Evolutionary conservation across 2,113 vertebrate genomes (phyloP).

Genomic region (Equus quagga): DNA sequence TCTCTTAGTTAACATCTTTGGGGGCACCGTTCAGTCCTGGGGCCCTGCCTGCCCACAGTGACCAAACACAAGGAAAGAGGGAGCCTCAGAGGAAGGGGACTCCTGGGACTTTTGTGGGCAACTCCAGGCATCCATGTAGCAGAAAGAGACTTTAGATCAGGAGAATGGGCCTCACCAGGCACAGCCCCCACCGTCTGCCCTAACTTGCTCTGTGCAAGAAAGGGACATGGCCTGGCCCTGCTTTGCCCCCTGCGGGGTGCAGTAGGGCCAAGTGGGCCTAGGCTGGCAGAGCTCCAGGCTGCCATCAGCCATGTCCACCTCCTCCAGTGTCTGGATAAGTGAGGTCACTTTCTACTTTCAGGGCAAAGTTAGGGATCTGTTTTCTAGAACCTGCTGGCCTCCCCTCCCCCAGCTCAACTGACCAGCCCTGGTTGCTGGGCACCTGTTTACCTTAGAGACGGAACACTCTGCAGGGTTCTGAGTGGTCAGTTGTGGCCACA

Average conservation of each 20-base stretch:
- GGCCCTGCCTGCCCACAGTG: too few relatives aligned
- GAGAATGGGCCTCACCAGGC: not conserved
- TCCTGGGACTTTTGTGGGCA: not conserved
- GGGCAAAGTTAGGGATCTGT: not conserved
- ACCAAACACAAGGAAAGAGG: not conserved
- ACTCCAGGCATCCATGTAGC: too few relatives aligned
- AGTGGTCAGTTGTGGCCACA: too few relatives aligned
- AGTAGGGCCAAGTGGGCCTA: not conserved
- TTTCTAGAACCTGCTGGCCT: not conserved
- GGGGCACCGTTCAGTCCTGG: not conserved
- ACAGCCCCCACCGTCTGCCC: not conserved
- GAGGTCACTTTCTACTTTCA: not conserved
- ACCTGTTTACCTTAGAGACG: not conserved
- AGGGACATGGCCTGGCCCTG: accelerated
- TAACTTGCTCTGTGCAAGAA: not conserved
- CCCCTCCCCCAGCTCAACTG: not conserved
- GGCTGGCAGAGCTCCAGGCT: not conserved
- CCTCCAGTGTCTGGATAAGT: not conserved
- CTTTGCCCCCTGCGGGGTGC: not conserved
- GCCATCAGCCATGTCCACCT: accelerated
- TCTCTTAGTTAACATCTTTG: not conserved
- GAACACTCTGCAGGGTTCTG: too few relatives aligned
- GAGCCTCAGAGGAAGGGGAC: not conserved
- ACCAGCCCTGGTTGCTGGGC: not conserved
- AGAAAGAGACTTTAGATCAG: not conserved